Percentiles rank a stretch among this genome's conserved stretches.
Conservation (phyloP, 2,113 vertebrate genomes). For the Toxotes jaculatrix region DNA sequence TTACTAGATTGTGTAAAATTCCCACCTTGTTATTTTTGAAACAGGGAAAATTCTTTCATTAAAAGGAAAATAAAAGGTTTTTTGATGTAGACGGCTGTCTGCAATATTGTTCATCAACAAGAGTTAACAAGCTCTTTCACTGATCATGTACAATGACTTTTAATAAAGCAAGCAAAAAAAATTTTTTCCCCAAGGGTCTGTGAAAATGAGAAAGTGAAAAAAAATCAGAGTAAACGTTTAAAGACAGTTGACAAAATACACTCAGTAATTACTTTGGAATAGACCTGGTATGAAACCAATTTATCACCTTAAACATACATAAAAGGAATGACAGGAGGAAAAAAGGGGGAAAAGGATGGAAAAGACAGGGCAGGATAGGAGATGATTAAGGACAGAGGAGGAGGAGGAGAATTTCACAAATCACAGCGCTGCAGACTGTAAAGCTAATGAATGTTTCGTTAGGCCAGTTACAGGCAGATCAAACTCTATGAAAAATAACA, state of each 20-base stretch:
- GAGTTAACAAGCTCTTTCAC: neutral
- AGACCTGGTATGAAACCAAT: conserved; percentile 13
- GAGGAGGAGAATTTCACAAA: neutral
- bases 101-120: conserved; percentile 2
- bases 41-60: neutral
- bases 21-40: conserved; percentile 22
- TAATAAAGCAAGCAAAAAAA: neutral
- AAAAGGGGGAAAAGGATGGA: neutral
- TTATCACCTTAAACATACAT: conserved; percentile 1
- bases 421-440: neutral
- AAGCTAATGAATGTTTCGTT: neutral
- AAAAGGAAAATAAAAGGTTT: neutral
- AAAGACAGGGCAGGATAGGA: neutral
- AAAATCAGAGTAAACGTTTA: neutral
- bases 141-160: neutral
- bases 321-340: neutral
- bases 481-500: neutral
- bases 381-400: neutral
- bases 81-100: neutral
- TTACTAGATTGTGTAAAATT: neutral
- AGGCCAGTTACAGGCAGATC: neutral
- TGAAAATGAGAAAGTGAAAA: neutral
- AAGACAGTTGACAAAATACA: neutral
- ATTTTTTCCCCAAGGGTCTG: neutral
- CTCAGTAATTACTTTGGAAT: neutral